Evolutionary conservation across 2,888 invertebrate species (phyloP), one percentile per base, ranked within the genome.

Genomic region (Drosophila conformis): DNA sequence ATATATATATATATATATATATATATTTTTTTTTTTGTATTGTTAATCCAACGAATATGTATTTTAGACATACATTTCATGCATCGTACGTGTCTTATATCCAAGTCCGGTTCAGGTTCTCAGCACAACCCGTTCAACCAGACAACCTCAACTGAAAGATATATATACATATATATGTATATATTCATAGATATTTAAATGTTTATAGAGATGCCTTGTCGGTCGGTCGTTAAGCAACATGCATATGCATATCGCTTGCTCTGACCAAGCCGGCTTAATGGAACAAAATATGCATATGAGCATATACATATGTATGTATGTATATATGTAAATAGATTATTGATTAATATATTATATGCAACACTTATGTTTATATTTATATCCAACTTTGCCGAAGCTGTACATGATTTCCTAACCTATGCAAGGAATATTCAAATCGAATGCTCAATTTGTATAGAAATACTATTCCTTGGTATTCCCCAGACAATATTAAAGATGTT

Each of bases 101-200:
- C 27, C 59, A 53, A 58, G 61, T 64, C 64, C 78, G 78, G 68
- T 78, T 78, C 78, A 74, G 78, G 78, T 78, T 78, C 78, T 78
- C 56, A 53, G 52, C 75, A 57, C 63, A 78, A 78, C 78, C 71
- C 78, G 78, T 78, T 61, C 60, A 69, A 78, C 78, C 75, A 75
- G 78, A 75, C 62, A 46, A 18, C 31, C 42, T 42, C 61, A 49
- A 65, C 68, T 52, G 56, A 58, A 67, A 68, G 48, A 73, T 62
- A 58, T 67, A 57, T 38, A 46, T 53, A 15, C 2, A 18, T 21
- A 40, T 35, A 13, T 18, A 33, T n/a, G 6, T 4, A 8, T 31
- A n/a, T 51, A 18, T 40, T 33, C 29, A 63, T 33, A 38, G 49
- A 49, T 40, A 13, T 31, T 11, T 21, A 31, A 15, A 7, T 53